phyloP scores from a whole-genome alignment of 92 coral and sea anemone species.

The Diadumene lineata region DNA sequence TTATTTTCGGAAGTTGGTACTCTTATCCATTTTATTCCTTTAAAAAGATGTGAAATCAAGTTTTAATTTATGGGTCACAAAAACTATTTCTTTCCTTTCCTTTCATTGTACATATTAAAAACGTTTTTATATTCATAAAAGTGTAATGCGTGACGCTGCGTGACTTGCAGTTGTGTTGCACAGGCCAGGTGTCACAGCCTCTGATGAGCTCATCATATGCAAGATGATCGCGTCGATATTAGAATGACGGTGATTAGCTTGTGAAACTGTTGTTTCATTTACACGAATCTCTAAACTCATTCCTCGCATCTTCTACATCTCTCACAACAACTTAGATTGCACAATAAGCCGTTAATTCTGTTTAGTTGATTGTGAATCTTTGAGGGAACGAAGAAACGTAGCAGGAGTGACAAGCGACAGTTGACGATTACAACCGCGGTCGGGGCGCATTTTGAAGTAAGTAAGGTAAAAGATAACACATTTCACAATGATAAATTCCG shows the following conservation, averaged over 20 bases:
- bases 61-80: too few species aligned
- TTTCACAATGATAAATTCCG: neutral
- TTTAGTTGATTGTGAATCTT: neutral
- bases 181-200: constrained; percentile 39
- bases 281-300: constrained; percentile 10
- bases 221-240: constrained; percentile 47
- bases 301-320: neutral
- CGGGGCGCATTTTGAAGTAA: constrained; percentile 16
- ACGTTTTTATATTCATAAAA: neutral
- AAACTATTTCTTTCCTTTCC: too few species aligned
- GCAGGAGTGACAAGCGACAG: constrained; percentile 2
- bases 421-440: neutral
- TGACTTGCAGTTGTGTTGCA: constrained; percentile 19
- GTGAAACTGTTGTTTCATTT: constrained; percentile 30
- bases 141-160: constrained; percentile 3
- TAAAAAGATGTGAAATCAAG: too few species aligned
- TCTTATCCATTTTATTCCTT: too few species aligned
- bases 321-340: neutral
- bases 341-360: neutral
- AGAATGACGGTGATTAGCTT: constrained; percentile 27
- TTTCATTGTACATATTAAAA: neutral
- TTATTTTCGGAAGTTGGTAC: too few species aligned
- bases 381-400: constrained; percentile 13
- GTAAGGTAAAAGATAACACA: constrained; percentile 4
- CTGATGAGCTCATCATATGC: constrained; percentile 48